phyloP scores from a whole-genome alignment of 1,140 invertebrate species.

The Augochlora pura region DNA sequence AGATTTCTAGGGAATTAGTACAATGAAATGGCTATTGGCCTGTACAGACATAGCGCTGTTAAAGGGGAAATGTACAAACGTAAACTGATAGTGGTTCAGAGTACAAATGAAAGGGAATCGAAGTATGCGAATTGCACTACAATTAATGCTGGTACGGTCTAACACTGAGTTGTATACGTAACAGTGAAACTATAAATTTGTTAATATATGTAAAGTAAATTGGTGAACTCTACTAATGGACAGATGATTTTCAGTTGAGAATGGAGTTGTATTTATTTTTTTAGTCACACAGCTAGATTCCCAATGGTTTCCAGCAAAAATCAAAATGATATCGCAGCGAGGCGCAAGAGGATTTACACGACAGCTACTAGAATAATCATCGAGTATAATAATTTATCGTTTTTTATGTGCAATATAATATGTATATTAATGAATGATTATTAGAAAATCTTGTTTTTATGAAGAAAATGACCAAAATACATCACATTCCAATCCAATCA shows the following conservation, averaged over 20 bases:
- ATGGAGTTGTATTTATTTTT: conserved; percentile 50
- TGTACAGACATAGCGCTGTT: conserved; percentile 27
- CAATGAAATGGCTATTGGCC: conserved; percentile 42
- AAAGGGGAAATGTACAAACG: conserved; percentile 43
- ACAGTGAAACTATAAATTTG: conserved; percentile 38
- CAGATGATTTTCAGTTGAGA: conserved; percentile 25
- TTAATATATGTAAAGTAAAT: conserved; percentile 35
- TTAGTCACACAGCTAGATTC: conserved; percentile 26
- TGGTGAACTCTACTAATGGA: conserved; percentile 12
- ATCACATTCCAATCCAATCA: conserved; percentile 25
- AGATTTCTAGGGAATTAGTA: conserved; percentile 39
- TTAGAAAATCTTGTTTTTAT: conserved; percentile 43
- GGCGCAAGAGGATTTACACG: conserved; percentile 14
- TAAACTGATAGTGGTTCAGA: conserved; percentile 34
- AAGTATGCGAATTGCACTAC: conserved; percentile 34
- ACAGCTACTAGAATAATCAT: conserved; percentile 8
- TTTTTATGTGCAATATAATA: conserved; percentile 39
- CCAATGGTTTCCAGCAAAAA: conserved; percentile 38
- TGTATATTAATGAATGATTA: conserved; percentile 30
- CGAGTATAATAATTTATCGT: conserved; percentile 32
- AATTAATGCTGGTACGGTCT: conserved; percentile 28
- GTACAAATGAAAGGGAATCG: conserved; percentile 32
- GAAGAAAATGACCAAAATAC: conserved; percentile 45
- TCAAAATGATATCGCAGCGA: conserved; percentile 32
- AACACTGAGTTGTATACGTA: conserved; percentile 34